Percentiles rank a stretch among this genome's conserved stretches.
phyloP scores from a whole-genome alignment of 2,113 vertebrate species.

The rabbit (Oryctolagus cuniculus) region DNA sequence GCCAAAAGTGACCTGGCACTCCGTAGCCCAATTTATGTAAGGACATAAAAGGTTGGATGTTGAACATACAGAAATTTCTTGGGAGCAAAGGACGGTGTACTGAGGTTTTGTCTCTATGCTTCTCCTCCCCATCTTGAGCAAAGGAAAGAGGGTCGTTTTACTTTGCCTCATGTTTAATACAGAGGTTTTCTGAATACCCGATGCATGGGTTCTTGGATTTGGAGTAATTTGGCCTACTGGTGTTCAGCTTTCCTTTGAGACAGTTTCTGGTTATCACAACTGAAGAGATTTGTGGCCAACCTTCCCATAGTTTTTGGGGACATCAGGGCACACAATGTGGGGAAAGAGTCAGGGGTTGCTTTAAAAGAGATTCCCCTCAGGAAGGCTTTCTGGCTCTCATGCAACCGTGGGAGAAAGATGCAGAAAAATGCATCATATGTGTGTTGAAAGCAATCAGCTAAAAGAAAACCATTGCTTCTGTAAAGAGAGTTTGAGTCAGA shows the following conservation, averaged over 20 bases:
- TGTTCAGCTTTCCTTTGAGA: neutral
- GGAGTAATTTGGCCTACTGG: neutral
- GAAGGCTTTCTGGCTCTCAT: neutral
- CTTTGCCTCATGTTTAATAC: neutral
- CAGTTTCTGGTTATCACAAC: neutral
- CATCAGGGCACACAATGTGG: neutral
- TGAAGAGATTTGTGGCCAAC: neutral
- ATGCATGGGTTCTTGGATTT: neutral
- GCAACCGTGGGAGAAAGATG: neutral
- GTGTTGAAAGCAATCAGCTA: neutral
- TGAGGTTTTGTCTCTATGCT: neutral
- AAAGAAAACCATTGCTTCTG: neutral
- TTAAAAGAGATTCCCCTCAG: neutral
- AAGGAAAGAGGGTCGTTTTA: neutral
- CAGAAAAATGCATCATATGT: neutral
- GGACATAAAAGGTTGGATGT: neutral
- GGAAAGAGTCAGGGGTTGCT: neutral
- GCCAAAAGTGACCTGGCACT: neutral
- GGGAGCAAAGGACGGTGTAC: neutral
- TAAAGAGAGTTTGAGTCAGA: neutral
- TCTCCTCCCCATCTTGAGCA: neutral
- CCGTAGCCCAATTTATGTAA: neutral
- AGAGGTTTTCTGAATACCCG: neutral
- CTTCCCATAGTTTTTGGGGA: neutral
- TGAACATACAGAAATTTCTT: neutral